phyloP scores from a whole-genome alignment of 2,113 vertebrate genomes.

The Cacatua alba region DNA sequence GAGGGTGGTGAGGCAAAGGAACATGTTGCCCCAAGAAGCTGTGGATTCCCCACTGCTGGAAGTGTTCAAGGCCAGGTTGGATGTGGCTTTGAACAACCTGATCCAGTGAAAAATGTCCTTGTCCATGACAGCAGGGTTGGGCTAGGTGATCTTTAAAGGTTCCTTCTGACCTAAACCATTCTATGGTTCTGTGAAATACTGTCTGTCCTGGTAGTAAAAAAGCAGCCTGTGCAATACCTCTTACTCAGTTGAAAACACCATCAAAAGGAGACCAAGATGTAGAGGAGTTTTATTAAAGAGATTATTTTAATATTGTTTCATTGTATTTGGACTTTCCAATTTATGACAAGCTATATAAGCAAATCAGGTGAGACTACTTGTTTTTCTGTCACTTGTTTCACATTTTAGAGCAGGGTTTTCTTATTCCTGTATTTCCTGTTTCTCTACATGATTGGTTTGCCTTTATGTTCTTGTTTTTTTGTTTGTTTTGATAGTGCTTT shows the following conservation, averaged over 20 bases:
- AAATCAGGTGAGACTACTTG: background rate
- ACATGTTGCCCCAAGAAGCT: background rate
- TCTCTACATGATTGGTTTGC: background rate
- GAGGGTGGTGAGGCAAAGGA: background rate
- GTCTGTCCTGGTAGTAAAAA: background rate
- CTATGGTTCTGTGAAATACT: background rate
- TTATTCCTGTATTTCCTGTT: background rate
- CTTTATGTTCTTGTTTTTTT: background rate
- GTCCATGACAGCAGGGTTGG: accelerated
- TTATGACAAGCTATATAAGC: background rate
- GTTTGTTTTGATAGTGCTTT: background rate
- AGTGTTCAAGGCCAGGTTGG: background rate
- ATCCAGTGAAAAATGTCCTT: background rate
- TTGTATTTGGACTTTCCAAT: background rate
- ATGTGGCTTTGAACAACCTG: background rate
- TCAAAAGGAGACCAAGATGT: background rate
- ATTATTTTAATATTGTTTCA: background rate
- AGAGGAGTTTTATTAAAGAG: background rate
- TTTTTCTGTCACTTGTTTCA: background rate
- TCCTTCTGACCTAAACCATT: background rate
- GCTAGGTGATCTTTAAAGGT: background rate
- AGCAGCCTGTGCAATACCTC: background rate
- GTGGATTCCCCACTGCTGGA: background rate
- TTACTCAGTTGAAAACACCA: background rate
- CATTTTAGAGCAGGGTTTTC: background rate